Conservation (phyloP, 1,140 invertebrate genomes). For the Meloidogyne hapla region DNA sequence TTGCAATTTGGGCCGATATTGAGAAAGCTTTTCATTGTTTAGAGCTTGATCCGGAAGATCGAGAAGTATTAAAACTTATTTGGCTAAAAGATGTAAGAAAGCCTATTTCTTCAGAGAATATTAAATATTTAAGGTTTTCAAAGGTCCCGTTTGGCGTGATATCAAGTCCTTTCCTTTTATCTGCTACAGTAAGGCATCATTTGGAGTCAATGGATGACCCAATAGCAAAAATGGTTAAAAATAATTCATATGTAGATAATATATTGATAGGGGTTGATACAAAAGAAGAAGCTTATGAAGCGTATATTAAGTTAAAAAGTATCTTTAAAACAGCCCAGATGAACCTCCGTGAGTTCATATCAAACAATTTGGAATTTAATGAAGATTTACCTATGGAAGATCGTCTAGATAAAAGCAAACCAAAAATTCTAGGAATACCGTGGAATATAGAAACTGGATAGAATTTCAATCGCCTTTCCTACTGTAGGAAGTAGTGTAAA, state of each 20-base stretch:
- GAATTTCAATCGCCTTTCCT: conserved; percentile 2
- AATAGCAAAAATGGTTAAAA: neutral
- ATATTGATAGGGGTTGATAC: neutral
- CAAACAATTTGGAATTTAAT: conserved; percentile 28
- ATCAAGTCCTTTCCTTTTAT: conserved; percentile 30
- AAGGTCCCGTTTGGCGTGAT: conserved; percentile 29
- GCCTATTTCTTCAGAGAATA: neutral
- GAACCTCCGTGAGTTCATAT: conserved; percentile 32
- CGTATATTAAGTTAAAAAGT: conserved; percentile 20
- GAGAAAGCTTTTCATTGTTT: no score
- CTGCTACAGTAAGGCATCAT: conserved; percentile 23
- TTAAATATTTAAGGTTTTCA: neutral
- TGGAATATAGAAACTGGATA: conserved; percentile 21
- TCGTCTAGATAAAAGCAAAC: neutral
- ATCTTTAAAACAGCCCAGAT: conserved; percentile 26
- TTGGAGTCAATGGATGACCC: conserved; percentile 7
- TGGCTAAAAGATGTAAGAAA: conserved; percentile 3
- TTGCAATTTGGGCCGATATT: no score
- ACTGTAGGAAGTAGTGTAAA: neutral
- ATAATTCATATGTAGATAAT: conserved; percentile 39
- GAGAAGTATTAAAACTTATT: neutral
- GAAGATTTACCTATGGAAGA: conserved; percentile 12
- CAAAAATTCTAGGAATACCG: conserved; percentile 26
- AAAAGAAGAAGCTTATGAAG: neutral
- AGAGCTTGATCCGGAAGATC: neutral